Base-by-base conservation (phyloP, 1,140 invertebrate genomes). In the Piezodorus guildinii region DNA sequence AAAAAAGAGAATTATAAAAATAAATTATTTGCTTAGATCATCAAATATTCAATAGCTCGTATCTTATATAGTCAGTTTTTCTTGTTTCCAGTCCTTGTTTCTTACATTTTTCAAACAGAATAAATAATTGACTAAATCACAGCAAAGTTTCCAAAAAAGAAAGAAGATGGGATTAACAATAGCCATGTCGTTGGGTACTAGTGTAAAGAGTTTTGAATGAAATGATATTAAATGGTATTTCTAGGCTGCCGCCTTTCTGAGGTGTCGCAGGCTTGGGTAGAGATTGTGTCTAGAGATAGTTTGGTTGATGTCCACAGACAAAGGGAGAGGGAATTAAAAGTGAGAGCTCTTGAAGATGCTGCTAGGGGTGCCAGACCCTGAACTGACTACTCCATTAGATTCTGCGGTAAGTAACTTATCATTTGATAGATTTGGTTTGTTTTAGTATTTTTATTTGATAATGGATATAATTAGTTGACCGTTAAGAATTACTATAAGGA, bases 321-420 rank as follows among this genome's bases (percentile, higher is more conserved):
- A 74, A 82, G 87, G 61, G 87, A 91, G 71, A 80, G 88, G 54
- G 88, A 90, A 77, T 79, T 90, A 69, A 90, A 90, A 79, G 85
- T 90, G 72, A 81, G 88, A 71, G 87, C 86, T 63, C 77, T 91
- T 68, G 88, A 90, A 77, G 88, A 91, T 79, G 88, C 88, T 63
- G 87, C 87, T 65, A 80, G 87, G 73, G 86, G 86, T 69, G 83
- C 83, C 69, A 79, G 85, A 66, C 63, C 62, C 16, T 60, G 27
- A 60, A 60, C 23, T 14, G 51, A 52, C 27, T 30, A 30, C 27
- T 30, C 8, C 27, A 3, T 3, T 30, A 4, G 27, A 30, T 30
- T 30, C 27, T 30, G 3, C 27, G 27, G 27, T 30, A 30, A 30
- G 27, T 30, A 4, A 30, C 27, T 30, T n/a, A 15, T 5, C 14